Evolutionary conservation across 2,888 invertebrate species (phyloP).

Genomic region (Octodonta nipae): DNA sequence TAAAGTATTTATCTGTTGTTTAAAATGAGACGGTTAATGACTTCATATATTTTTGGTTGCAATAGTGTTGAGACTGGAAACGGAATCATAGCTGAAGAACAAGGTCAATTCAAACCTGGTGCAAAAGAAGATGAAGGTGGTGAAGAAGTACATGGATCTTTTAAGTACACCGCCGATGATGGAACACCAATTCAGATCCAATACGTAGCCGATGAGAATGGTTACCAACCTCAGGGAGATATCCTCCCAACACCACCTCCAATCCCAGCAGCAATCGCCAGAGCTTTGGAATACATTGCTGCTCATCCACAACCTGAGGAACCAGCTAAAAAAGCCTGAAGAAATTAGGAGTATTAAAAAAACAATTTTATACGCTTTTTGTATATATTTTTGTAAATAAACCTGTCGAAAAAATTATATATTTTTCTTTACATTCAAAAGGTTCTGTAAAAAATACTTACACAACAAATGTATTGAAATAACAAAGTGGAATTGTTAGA

Average conservation of each 20-base stretch:
- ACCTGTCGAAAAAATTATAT: too few species aligned
- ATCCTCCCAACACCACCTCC: conserved; percentile 69
- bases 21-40: too few species aligned
- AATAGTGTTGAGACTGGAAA: conserved; percentile 62
- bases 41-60: too few species aligned
- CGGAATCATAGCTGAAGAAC: conserved; percentile 56
- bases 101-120: conserved; percentile 34
- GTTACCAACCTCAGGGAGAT: conserved; percentile 56
- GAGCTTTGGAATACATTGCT: not conserved
- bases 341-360: too few species aligned
- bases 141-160: conserved; percentile 48
- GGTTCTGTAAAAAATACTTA: too few species aligned
- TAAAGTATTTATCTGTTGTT: too few species aligned
- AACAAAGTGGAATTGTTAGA: too few species aligned
- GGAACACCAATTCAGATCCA: conserved; percentile 48
- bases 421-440: too few species aligned
- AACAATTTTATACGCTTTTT: too few species aligned
- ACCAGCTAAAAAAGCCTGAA: too few species aligned
- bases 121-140: conserved; percentile 31
- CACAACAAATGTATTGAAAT: too few species aligned
- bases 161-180: conserved; percentile 54
- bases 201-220: conserved; percentile 58
- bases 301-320: not conserved
- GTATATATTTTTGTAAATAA: too few species aligned
- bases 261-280: conserved; percentile 36